Conservation (phyloP, 1,140 invertebrate genomes). For the Drosophila quadrilineata region DNA sequence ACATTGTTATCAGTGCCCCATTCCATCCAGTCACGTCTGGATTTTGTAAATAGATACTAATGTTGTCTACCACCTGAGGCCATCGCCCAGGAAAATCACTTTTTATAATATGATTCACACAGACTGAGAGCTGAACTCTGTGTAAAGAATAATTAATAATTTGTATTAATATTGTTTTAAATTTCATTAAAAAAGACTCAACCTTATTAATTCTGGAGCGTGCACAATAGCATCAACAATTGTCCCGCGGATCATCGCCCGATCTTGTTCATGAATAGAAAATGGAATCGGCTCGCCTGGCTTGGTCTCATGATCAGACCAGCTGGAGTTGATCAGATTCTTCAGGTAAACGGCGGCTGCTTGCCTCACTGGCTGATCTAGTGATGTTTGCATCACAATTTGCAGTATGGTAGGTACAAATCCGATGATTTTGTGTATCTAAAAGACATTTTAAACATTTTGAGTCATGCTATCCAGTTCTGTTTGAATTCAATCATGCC, state of each 20-base stretch:
- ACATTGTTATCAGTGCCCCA: conserved; percentile 94
- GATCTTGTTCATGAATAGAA: conserved; percentile 97
- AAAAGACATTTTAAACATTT: too few species aligned
- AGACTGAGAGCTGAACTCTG: conserved; percentile 94
- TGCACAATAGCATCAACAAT: conserved; percentile 97
- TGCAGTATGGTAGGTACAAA: conserved; percentile 96
- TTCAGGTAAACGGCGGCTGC: conserved; percentile 98
- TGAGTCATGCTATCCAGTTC: too few species aligned
- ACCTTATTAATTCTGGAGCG: conserved; percentile 93
- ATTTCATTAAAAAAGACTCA: neutral
- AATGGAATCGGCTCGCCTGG: conserved; percentile 89
- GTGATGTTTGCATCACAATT: conserved; percentile 93
- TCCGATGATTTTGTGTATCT: conserved; percentile 98
- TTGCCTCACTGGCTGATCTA: conserved; percentile 96
- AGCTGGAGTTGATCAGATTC: conserved; percentile 94
- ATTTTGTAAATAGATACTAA: conserved; percentile 85
- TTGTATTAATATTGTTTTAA: too few species aligned
- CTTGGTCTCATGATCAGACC: conserved; percentile 93
- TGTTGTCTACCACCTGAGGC: conserved; percentile 98
- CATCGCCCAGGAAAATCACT: conserved; percentile 97
- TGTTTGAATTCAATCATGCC: too few species aligned
- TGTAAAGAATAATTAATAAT: conserved; percentile 41
- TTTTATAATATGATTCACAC: conserved; percentile 95
- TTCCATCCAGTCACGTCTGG: conserved; percentile 92
- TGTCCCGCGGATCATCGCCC: conserved; percentile 93